Base-by-base conservation (phyloP, 2,113 vertebrate species). In the Callocephalon fimbriatum region DNA sequence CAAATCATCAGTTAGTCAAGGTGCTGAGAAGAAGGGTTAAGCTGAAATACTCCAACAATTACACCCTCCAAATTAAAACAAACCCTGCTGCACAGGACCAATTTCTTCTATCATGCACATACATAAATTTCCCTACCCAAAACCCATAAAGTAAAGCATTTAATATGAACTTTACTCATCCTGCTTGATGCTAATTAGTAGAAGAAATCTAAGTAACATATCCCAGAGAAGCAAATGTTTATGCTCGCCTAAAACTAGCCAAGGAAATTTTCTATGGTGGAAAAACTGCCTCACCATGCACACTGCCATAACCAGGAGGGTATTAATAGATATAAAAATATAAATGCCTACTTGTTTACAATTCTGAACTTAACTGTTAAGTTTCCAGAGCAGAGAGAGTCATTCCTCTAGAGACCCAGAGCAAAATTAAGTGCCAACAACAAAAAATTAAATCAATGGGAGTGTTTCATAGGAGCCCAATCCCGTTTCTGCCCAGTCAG, bases 261-360 rank as follows among this genome's bases (percentile, higher is more conserved):
- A 98, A 98, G 98, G 97, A 98, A 98, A 97, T 97, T 97, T 97
- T 97, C 97, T 96, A 71, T 77, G 95, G 91, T 97, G 98, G 98
- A 98, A 98, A 98, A 98, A 96, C 62, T 80, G 92, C 56, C 96
- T 98, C 98, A 97, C 63, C 53, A 44, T 40, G 6, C 66, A 65
- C 66, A 80, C n/a, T 83, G 94, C 94, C 95, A 95, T 90, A 96
- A 95, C 95, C 67, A 17, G 72, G 45, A 96, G n/a, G 29, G 76
- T 97, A 97, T 96, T 97, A 98, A 98, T 97, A 97, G 98, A 96
- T 97, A 96, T 73, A 93, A 96, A 97, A 97, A 93, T 63, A 95
- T 29, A 94, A 88, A 94, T 95, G 91, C n/a, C 89, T 91, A 26
- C 76, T 91, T 91, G 95, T 97, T 96, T 93, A 89, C 83, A 91